These are phyloP conservation scores for Platanista minor DNA, from an alignment of 2,113 vertebrate species.

Conservation along the genomic window DNA sequence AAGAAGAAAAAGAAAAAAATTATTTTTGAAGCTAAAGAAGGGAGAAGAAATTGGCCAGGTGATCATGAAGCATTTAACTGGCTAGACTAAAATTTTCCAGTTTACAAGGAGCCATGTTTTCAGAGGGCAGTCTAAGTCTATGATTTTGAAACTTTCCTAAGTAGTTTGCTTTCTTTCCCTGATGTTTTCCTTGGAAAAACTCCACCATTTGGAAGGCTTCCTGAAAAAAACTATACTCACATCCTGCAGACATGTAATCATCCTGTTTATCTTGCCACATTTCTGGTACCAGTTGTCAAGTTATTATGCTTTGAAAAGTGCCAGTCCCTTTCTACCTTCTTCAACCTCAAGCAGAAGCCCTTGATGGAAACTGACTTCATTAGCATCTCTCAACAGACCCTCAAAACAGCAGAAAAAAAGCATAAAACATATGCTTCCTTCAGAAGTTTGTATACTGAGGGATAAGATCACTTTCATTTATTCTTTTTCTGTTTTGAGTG, in stretches of 20 bases:
- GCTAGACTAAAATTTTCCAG: not conserved
- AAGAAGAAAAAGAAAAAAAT: not conserved
- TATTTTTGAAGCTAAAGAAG: not conserved
- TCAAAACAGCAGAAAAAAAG: not conserved
- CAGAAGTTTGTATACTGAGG: not conserved
- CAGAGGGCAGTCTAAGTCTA: not conserved
- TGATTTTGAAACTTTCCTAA: slow-evolving; percentile 43
- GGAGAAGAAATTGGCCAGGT: not conserved
- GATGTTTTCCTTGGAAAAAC: slow-evolving; percentile 40
- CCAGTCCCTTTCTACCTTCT: not conserved
- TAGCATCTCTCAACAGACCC: not conserved
- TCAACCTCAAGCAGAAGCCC: not conserved
- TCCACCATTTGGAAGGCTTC: not conserved
- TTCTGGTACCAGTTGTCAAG: not conserved
- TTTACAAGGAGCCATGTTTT: slow-evolving; percentile 18
- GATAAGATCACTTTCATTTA: not conserved
- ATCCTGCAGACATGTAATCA: not conserved
- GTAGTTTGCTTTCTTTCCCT: not conserved
- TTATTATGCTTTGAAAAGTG: slow-evolving; percentile 3
- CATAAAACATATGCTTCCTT: not conserved
- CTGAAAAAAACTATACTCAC: slow-evolving; percentile 13
- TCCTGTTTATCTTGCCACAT: not conserved
- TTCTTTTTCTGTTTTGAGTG: slow-evolving; percentile 11
- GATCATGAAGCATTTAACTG: slow-evolving; percentile 15
- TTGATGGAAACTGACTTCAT: not conserved